Evolutionary conservation across 2,113 vertebrate genomes (phyloP).

Genomic region (Macquaria australasica): DNA sequence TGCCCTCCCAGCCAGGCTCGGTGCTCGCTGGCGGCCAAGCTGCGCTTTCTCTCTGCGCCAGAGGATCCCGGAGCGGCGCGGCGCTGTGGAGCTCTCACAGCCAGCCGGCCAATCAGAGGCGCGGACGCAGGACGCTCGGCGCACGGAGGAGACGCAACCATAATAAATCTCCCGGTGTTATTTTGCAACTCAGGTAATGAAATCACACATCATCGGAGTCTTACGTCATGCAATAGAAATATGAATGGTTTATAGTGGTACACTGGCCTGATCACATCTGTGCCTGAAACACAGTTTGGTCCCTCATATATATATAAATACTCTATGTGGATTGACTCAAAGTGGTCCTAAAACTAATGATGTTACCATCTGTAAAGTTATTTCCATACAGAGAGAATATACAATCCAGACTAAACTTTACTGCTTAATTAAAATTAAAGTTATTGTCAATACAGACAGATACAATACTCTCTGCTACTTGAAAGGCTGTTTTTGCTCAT

Average conservation of each 20-base stretch:
- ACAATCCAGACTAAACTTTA: no score
- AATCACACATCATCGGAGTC: slow-evolving; percentile 70
- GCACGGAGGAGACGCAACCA: slow-evolving; percentile 54
- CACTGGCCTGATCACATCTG: neutral
- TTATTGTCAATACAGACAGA: no score
- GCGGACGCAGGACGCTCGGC: slow-evolving; percentile 69
- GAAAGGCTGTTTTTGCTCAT: neutral
- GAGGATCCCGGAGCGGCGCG: slow-evolving; percentile 63
- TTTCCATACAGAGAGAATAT: neutral
- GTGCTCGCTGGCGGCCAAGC: slow-evolving; percentile 63
- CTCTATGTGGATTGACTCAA: neutral
- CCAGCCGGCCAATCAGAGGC: slow-evolving; percentile 70
- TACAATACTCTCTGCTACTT: neutral
- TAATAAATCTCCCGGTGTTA: slow-evolving; percentile 60
- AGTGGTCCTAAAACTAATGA: neutral
- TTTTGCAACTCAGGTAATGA: slow-evolving; percentile 71
- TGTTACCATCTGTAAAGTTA: neutral
- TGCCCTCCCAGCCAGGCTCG: slow-evolving; percentile 64
- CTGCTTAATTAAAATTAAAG: neutral
- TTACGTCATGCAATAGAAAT: slow-evolving; percentile 65
- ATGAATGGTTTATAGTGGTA: neutral
- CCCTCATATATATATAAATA: neutral
- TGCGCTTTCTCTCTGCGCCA: slow-evolving; percentile 78
- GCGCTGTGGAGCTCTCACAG: slow-evolving; percentile 65
- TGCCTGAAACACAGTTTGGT: neutral